These are phyloP conservation scores for Drosophila recens DNA, from an alignment of 2,888 invertebrate genomes.

Conservation along the genomic window DNA sequence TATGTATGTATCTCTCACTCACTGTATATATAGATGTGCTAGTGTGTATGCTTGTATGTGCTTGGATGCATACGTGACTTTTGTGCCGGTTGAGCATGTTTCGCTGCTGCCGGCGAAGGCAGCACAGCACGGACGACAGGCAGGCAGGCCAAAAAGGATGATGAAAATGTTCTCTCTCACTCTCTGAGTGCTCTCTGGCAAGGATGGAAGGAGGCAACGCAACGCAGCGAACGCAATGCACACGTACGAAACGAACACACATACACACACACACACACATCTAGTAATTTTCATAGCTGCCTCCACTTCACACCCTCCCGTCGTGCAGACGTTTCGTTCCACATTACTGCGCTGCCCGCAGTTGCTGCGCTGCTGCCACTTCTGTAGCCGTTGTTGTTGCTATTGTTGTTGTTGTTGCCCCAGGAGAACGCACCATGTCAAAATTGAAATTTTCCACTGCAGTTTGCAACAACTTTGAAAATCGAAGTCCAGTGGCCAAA, in stretches of 20 bases:
- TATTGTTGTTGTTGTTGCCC: constrained; percentile 48
- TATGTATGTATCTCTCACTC: constrained; percentile 7
- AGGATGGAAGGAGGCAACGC: constrained; percentile 19
- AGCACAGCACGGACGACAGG: constrained; percentile 34
- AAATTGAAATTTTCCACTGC: constrained; percentile 78
- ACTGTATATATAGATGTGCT: constrained; percentile 13
- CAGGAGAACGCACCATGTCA: constrained; percentile 68
- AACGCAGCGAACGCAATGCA: constrained; percentile 20
- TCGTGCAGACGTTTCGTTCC: constrained; percentile 63
- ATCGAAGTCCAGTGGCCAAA: constrained; percentile 68
- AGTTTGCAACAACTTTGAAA: constrained; percentile 65
- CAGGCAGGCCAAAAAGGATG: constrained; percentile 60
- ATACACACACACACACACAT: constrained; percentile 15
- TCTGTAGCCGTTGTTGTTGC: constrained; percentile 22
- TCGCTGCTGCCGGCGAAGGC: constrained; percentile 48
- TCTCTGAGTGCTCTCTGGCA: neutral
- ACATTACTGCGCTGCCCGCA: constrained; percentile 65
- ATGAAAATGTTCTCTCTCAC: constrained; percentile 64
- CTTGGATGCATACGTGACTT: constrained; percentile 75
- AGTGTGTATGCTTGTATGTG: constrained; percentile 15
- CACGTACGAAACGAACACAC: constrained; percentile 19
- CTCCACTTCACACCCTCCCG: constrained; percentile 63
- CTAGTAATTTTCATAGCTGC: constrained; percentile 23
- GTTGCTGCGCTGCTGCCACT: constrained; percentile 41
- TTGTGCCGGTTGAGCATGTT: constrained; percentile 73